Percentiles rank a stretch among this genome's conserved stretches.
These are phyloP conservation scores for Gnathonemus longibarbis DNA, from an alignment of 2,113 vertebrate genomes.

Conservation along the genomic window DNA sequence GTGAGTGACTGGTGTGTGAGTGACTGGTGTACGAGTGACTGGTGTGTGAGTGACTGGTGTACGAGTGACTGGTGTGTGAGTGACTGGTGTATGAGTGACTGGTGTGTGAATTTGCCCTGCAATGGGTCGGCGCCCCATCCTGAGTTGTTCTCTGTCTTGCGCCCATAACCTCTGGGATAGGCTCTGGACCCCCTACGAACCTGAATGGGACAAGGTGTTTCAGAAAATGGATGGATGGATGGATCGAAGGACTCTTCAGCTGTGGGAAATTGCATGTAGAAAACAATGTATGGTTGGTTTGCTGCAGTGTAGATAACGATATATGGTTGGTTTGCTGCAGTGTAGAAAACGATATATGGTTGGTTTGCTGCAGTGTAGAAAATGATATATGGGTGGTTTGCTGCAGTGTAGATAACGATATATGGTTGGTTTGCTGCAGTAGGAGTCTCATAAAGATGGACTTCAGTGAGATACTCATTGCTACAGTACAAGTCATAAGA, in stretches of 20 bases:
- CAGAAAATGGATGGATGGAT: background rate
- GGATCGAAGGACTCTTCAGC: background rate
- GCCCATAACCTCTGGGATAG: background rate
- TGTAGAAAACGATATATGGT: too few species aligned
- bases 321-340: too few species aligned
- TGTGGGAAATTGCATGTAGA: background rate
- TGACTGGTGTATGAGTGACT: background rate
- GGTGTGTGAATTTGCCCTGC: background rate
- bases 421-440: background rate
- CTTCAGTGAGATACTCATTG: background rate
- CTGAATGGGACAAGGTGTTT: background rate
- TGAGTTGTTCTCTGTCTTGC: background rate
- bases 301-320: too few species aligned
- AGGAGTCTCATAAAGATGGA: background rate
- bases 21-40: background rate
- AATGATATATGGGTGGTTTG: background rate
- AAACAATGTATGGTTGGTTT: too few species aligned
- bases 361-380: background rate
- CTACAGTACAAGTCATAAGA: background rate
- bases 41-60: background rate
- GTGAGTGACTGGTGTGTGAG: too few species aligned
- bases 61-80: background rate
- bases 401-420: background rate
- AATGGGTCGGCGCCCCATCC: background rate
- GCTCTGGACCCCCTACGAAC: background rate